Percentiles rank a stretch among this genome's conserved stretches.
Evolutionary conservation across 1,140 invertebrate species (phyloP).

Genomic region (Zophobas atratus): DNA sequence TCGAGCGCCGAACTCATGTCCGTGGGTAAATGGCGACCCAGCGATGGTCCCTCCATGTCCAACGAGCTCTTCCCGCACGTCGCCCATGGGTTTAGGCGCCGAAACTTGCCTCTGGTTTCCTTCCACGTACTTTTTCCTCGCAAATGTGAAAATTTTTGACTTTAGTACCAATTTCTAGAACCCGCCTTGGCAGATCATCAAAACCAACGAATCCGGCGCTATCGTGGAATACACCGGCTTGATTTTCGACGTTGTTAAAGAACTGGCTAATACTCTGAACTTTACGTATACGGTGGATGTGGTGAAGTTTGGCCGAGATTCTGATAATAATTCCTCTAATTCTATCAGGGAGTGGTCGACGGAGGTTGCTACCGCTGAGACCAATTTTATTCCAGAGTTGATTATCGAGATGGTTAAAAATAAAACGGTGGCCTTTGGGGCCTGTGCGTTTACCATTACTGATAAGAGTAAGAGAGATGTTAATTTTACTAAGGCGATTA

Average conservation of each 20-base stretch:
- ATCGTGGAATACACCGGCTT: slow-evolving; percentile 77
- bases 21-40: slow-evolving; percentile 82
- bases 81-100: slow-evolving; percentile 83
- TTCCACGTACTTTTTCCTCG: slow-evolving; percentile 75
- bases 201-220: slow-evolving; percentile 71
- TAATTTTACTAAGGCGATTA: slow-evolving; percentile 86
- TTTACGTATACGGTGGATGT: slow-evolving; percentile 77
- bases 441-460: slow-evolving; percentile 80
- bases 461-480: slow-evolving; percentile 75
- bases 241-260: slow-evolving; percentile 85
- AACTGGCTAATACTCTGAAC: slow-evolving; percentile 84
- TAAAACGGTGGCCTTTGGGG: slow-evolving; percentile 78
- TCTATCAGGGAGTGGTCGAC: not conserved
- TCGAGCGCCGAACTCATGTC: slow-evolving; percentile 71
- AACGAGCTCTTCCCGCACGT: slow-evolving; percentile 87
- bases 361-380: slow-evolving; percentile 52
- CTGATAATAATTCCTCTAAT: not conserved
- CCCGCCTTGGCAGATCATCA: slow-evolving; percentile 87
- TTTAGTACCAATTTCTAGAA: slow-evolving; percentile 72
- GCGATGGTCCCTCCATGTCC: slow-evolving; percentile 75
- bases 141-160: not conserved
- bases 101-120: slow-evolving; percentile 77
- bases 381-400: slow-evolving; percentile 63
- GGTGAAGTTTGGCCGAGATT: slow-evolving; percentile 47
- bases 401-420: slow-evolving; percentile 67